phyloP scores from a whole-genome alignment of 2,888 invertebrate species.

The Cybosia mesomella region DNA sequence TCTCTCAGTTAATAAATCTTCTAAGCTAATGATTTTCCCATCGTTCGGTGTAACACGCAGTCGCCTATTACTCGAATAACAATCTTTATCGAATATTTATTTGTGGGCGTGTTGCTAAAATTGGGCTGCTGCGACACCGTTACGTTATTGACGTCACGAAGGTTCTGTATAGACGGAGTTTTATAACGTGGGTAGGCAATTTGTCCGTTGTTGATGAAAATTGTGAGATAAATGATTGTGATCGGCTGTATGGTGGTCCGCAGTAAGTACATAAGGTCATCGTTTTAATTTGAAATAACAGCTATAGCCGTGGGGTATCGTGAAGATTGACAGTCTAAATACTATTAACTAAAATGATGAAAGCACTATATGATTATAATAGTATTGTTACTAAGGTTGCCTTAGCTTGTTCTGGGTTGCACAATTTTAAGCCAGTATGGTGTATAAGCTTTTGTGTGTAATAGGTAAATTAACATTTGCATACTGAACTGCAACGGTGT shows the following conservation, averaged over 20 bases:
- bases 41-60: conserved; percentile 58
- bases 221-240: conserved; percentile 45
- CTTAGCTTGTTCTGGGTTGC: neutral
- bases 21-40: conserved; percentile 55
- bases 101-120: conserved; percentile 50
- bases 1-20: conserved; percentile 45
- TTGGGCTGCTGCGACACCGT: conserved; percentile 43
- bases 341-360: neutral
- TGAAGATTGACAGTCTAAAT: conserved; percentile 5
- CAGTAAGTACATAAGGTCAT: conserved; percentile 5
- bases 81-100: conserved; percentile 49
- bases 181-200: conserved; percentile 47
- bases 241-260: conserved; percentile 27
- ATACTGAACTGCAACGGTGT: too few species aligned
- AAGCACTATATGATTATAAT: neutral
- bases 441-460: too few species aligned
- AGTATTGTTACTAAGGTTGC: neutral
- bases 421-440: too few species aligned
- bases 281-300: conserved; percentile 10
- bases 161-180: conserved; percentile 34
- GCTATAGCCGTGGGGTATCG: neutral
- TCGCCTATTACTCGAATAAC: conserved; percentile 53
- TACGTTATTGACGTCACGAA: conserved; percentile 42
- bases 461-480: too few species aligned
- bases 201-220: conserved; percentile 47